Evolutionary conservation across 2,888 invertebrate species (phyloP), one percentile per base, ranked within the genome.

Genomic region (Mimachlamys varia): DNA sequence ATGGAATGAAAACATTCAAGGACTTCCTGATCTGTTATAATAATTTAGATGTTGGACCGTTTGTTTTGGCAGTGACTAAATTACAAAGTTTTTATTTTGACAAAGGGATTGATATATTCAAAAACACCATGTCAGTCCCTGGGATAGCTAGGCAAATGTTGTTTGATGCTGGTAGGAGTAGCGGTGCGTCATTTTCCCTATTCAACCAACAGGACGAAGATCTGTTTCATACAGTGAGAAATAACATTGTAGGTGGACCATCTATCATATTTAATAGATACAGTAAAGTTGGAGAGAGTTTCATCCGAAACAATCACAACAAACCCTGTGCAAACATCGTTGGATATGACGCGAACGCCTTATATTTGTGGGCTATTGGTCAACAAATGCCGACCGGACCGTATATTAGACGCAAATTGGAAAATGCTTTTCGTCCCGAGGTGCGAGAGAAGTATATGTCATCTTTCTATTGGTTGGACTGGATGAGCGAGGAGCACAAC

Each of bases 271-370:
- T 92, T 27, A 89, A 88, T 37, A 55, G 92, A 22, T 89, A 92
- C 37, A 90, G 91, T 50, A 33, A 89, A 44, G 90, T 89, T 0
- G 91, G 91, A 33, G 27, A 89, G 55, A 92, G 92, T 4, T n/a
- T 13, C n/a, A 91, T 93, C 0, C n/a, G 93, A 49, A 90, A 89
- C 13, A 37, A 90, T n/a, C 15, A 13, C 0, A 50, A 76, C 15
- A 92, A 92, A 88, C 50, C 88, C 13, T 93, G 92, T 87, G 38
- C 87, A 10, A 87, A 91, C 7, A 92, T 93, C 76, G 89, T 92
- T 10, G 92, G 92, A 0, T 93, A 91, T 58, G 92, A 93, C 88
- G 93, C 92, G 53, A 93, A 93, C 90, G 92, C 93, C 13, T 88
- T 93, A 3, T 92, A 93, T 87, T 76, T 92, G 7, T 87, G 90